phyloP scores from a whole-genome alignment of 2,113 vertebrate species.

The Chunga burmeisteri region DNA sequence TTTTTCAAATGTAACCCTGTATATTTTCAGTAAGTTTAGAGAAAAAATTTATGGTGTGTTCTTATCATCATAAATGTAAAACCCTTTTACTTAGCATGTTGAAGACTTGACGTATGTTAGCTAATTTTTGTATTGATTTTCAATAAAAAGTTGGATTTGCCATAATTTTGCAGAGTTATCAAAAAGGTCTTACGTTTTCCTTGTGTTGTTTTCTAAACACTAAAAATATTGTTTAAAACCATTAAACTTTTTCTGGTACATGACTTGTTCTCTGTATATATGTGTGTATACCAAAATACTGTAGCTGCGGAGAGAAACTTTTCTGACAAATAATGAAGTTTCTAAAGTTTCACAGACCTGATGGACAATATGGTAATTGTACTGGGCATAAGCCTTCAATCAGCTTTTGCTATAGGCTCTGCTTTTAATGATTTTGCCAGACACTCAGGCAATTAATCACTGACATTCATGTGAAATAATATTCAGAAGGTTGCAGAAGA shows the following conservation, averaged over 20 bases:
- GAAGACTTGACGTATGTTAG: background rate
- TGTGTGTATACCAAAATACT: background rate
- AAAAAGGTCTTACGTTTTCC: background rate
- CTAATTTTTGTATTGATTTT: background rate
- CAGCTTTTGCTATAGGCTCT: background rate
- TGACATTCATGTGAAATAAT: background rate
- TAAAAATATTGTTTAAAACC: background rate
- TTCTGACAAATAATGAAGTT: background rate
- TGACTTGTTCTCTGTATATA: background rate
- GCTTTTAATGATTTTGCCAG: background rate
- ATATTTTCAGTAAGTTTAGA: background rate
- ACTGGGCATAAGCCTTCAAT: background rate
- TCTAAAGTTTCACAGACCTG: background rate
- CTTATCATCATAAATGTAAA: background rate
- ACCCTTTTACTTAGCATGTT: background rate
- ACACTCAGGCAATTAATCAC: conserved; percentile 1
- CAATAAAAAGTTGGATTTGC: background rate
- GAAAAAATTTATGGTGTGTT: background rate
- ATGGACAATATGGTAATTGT: background rate
- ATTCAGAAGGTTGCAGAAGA: background rate
- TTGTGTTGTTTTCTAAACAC: background rate
- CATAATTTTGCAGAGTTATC: background rate
- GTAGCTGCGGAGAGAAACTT: background rate
- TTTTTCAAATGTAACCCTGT: background rate
- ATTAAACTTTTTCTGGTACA: background rate